Evolutionary conservation across 2,113 vertebrate genomes (phyloP).

Genomic region (Smithornis capensis): DNA sequence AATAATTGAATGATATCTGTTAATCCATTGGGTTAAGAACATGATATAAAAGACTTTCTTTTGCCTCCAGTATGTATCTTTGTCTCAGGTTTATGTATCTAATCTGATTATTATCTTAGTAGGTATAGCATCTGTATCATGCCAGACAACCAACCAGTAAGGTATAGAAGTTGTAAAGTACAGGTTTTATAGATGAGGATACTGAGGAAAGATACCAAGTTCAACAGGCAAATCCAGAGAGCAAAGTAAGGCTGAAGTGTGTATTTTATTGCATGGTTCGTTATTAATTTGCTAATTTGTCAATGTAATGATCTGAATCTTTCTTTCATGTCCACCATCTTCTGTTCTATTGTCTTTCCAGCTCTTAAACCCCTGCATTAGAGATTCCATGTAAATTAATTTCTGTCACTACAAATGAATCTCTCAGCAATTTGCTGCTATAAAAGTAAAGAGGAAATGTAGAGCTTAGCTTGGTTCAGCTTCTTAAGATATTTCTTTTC

Average conservation of each 20-base stretch:
- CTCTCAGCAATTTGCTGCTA: neutral
- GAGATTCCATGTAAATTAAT: neutral
- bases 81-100: neutral
- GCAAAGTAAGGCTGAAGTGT: neutral
- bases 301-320: neutral
- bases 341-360: neutral
- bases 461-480: neutral
- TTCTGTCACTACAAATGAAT: neutral
- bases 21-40: neutral
- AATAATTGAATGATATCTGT: neutral
- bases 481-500: neutral
- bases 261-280: neutral
- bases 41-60: neutral
- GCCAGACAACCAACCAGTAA: neutral
- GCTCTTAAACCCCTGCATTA: accelerated
- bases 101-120: neutral
- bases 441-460: neutral
- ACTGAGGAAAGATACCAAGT: neutral
- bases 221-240: neutral
- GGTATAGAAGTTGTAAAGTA: neutral
- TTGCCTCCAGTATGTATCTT: neutral
- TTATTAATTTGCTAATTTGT: neutral
- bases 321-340: neutral
- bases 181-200: neutral
- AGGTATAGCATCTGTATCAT: neutral